A percentile compares a stretch with the other conserved stretches of the same genome.
Conservation (phyloP, 2,888 invertebrate genomes). For the Monochamus alternatus region DNA sequence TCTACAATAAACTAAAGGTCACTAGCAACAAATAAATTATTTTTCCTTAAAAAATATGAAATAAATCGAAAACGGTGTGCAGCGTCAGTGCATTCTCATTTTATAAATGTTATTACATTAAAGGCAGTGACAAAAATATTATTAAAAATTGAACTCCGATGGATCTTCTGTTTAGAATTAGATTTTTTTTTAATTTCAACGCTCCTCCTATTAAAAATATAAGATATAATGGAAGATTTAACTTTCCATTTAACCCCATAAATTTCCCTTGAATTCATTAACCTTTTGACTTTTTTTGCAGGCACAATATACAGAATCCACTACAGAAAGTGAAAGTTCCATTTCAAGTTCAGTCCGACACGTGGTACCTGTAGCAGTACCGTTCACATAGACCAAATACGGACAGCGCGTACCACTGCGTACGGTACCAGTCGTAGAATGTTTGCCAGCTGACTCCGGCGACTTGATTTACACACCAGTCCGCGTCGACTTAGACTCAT, state of each 20-base stretch:
- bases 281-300: neutral
- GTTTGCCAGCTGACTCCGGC: neutral
- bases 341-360: constrained; percentile 4
- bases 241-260: neutral
- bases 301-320: neutral
- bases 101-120: too few species aligned
- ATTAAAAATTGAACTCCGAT: too few species aligned
- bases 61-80: too few species aligned
- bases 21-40: too few species aligned
- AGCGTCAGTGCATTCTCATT: too few species aligned
- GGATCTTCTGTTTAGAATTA: too few species aligned
- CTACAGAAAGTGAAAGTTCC: neutral
- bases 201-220: too few species aligned
- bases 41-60: too few species aligned
- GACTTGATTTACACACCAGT: neutral
- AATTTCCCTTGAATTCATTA: constrained; percentile 1
- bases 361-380: constrained; percentile 8
- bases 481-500: neutral
- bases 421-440: constrained; percentile 3
- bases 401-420: neutral
- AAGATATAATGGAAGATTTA: too few species aligned
- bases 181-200: too few species aligned
- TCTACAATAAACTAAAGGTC: too few species aligned
- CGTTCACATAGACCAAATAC: neutral
- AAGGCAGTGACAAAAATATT: too few species aligned